Base-by-base conservation (phyloP, 2,797 vertebrate species). In the Melanotaenia maccullochi region DNA sequence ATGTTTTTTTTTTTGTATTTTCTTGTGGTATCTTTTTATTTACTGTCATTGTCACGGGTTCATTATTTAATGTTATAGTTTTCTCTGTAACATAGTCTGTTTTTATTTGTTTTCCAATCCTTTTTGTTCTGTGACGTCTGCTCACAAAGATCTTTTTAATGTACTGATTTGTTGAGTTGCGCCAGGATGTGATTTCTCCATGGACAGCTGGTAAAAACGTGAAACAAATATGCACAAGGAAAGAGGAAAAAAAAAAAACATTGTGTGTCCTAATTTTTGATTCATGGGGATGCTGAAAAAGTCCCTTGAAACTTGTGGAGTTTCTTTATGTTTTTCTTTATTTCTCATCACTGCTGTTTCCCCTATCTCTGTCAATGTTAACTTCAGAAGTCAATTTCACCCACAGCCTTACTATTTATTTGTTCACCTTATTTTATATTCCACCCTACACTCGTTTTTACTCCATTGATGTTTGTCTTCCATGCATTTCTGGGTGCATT, bases 331-430 rank as follows among this genome's bases (percentile, higher is more conserved):
- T 84, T 85, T 82, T 79, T 84, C 79, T 82, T 62, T 81, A 72
- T 86, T 82, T 77, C 71, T 81, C 65, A 75, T 82, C 80, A 69
- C 63, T 75, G 72, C 60, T 71, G 65, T 75, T 65, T 83, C 79
- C 81, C 69, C 60, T 42, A 79, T 87, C 85, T 82, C 65, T 82
- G 73, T 67, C 64, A 35, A 40, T 90, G 79, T 82, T 86, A 65
- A 56, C 70, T 83, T 85, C 88, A 84, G 59, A 83, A 86, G 82
- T 89, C 89, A 89, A 77, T 91, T 90, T 90, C 83, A 79, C 69
- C 81, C 60, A 65, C 78, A 70, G 81, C 77, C 84, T 89, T 86
- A 81, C 70, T 82, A 88, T 90, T 85, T 86, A 87, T 90, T 81
- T 79, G 78, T 85, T 73, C 81, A 71, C 60, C 75, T 66, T 71